Percentiles rank a stretch among this genome's conserved stretches.
Conservation (phyloP, 1,140 invertebrate species). For the Leucophenga varia region DNA sequence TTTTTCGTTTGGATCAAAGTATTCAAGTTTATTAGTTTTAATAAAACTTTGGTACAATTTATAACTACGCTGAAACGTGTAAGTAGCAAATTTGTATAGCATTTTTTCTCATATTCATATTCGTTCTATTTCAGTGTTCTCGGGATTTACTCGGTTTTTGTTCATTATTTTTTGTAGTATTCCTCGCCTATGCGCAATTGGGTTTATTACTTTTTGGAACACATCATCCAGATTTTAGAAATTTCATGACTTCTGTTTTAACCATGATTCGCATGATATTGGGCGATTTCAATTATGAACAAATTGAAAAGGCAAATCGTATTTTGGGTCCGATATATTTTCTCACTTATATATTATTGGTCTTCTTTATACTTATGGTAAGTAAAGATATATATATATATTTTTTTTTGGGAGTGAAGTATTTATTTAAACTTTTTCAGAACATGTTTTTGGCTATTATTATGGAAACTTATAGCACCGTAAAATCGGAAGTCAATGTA, state of each 20-base stretch:
- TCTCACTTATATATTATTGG: conserved; percentile 73
- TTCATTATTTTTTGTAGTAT: conserved; percentile 77
- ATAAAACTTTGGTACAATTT: conserved; percentile 74
- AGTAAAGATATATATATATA: conserved; percentile 16
- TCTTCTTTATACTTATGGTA: conserved; percentile 76
- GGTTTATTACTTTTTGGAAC: conserved; percentile 69
- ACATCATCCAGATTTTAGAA: conserved; percentile 63
- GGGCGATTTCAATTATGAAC: conserved; percentile 74
- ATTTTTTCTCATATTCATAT: not conserved
- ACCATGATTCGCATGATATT: conserved; percentile 72
- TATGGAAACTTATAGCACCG: conserved; percentile 70
- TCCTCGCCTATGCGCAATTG: conserved; percentile 72
- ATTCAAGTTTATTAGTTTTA: conserved; percentile 58
- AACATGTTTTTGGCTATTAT: conserved; percentile 84
- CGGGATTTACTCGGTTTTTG: conserved; percentile 71
- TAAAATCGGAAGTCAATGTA: too few relatives aligned
- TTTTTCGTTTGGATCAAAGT: conserved; percentile 23
- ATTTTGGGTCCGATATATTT: conserved; percentile 77
- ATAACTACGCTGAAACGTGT: conserved; percentile 61
- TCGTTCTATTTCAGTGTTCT: conserved; percentile 59
- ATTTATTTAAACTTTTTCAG: conserved; percentile 44
- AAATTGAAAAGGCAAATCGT: conserved; percentile 67
- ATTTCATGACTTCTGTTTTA: conserved; percentile 63
- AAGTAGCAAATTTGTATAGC: too few relatives aligned
- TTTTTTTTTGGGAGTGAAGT: not conserved